A percentile compares a stretch with the other conserved stretches of the same genome.
Conservation (phyloP, 2,113 vertebrate species). For the Caloenas nicobarica region DNA sequence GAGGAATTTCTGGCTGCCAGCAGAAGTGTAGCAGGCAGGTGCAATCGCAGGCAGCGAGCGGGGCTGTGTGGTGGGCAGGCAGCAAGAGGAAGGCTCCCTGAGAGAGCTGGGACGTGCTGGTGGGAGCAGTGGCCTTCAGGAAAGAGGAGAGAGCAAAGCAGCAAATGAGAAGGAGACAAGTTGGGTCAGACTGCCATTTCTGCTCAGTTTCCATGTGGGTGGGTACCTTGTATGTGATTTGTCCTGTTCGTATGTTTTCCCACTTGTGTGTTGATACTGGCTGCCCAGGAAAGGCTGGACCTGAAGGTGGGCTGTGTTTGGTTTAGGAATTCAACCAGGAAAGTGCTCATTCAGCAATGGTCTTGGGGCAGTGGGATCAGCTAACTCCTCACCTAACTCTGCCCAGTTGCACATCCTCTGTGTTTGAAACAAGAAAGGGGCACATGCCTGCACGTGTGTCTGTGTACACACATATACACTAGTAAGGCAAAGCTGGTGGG, state of each 20-base stretch:
- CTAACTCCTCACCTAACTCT: not conserved
- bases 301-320: not conserved
- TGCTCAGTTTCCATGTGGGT: not conserved
- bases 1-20: not conserved
- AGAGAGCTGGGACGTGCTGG: not conserved
- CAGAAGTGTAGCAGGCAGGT: not conserved
- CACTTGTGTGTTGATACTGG: rapidly evolving
- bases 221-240: not conserved
- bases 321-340: not conserved
- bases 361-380: not conserved
- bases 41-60: not conserved
- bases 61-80: not conserved
- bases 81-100: not conserved
- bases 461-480: rapidly evolving
- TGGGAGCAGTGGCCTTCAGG: not conserved
- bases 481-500: not conserved
- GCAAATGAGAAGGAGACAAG: not conserved
- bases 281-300: not conserved
- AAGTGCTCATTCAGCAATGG: not conserved
- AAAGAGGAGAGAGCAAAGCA: not conserved
- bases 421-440: not conserved
- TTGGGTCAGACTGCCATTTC: not conserved
- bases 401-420: not conserved
- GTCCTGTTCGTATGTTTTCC: not conserved
- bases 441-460: rapidly evolving